Evolutionary conservation across 2,888 invertebrate species (phyloP).

Genomic region (Tiliacea aurago): DNA sequence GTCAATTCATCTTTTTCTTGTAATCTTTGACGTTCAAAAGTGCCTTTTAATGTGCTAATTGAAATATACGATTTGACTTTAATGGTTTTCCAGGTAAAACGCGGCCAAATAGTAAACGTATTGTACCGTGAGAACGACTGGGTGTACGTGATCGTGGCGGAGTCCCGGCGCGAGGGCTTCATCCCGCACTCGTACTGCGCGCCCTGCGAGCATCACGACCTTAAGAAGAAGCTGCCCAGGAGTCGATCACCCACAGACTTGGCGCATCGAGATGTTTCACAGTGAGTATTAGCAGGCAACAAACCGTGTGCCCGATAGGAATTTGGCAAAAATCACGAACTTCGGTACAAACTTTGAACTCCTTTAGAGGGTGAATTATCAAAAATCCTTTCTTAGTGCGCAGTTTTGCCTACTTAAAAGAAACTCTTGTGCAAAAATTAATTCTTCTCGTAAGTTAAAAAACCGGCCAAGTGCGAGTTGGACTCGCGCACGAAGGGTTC

Average conservation of each 20-base stretch:
- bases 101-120: conserved; percentile 98
- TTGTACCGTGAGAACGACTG: conserved; percentile 98
- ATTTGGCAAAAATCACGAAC: no score
- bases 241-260: conserved; percentile 91
- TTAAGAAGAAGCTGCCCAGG: conserved; percentile 97
- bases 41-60: neutral
- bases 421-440: no score
- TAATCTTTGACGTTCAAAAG: neutral
- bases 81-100: conserved; percentile 90
- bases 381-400: no score
- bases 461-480: no score
- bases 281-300: conserved; percentile 78
- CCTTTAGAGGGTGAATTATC: no score
- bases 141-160: conserved; percentile 98
- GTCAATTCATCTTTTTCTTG: neutral
- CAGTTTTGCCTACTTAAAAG: no score
- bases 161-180: conserved; percentile 97
- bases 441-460: no score
- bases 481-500: no score
- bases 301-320: no score
- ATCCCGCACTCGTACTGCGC: conserved; percentile 98
- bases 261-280: conserved; percentile 91
- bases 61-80: neutral
- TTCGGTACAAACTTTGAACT: no score
- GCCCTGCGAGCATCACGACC: conserved; percentile 95